A percentile compares a stretch with the other conserved stretches of the same genome.
phyloP scores from a whole-genome alignment of 2,888 invertebrate genomes.

The Heliothis peltigera region DNA sequence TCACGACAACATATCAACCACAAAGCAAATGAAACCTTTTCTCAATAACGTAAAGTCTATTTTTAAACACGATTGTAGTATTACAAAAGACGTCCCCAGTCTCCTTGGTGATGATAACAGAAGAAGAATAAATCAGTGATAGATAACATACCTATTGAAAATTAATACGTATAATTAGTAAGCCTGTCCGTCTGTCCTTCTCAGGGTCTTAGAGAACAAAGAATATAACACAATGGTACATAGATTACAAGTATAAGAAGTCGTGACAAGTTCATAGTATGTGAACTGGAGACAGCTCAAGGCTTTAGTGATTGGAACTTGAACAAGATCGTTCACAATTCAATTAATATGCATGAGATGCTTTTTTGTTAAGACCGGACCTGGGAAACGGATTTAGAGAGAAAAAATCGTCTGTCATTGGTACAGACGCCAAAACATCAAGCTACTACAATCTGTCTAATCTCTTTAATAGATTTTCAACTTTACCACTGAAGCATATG shows the following conservation, averaged over 20 bases:
- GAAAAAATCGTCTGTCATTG: not conserved
- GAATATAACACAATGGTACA: constrained; percentile 39
- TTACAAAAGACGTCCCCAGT: constrained; percentile 13
- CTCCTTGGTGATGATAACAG: constrained; percentile 25
- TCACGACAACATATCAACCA: not conserved
- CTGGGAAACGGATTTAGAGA: not conserved
- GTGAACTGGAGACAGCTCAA: constrained; percentile 25
- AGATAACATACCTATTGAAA: constrained; percentile 38
- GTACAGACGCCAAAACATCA: too few relatives aligned
- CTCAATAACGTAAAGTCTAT: not conserved
- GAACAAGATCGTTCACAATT: constrained; percentile 24
- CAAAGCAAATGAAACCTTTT: constrained; percentile 1
- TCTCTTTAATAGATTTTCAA: too few relatives aligned
- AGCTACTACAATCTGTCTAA: too few relatives aligned
- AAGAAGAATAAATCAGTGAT: constrained; percentile 24
- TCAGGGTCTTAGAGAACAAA: constrained; percentile 46
- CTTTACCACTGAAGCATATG: not conserved
- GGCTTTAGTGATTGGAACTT: constrained; percentile 37
- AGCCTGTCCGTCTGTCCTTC: constrained; percentile 27
- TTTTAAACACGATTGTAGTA: not conserved
- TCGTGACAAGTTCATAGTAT: constrained; percentile 52
- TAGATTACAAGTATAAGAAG: constrained; percentile 33
- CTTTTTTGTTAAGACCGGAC: constrained; percentile 15
- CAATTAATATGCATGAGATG: constrained; percentile 22
- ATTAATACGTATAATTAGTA: constrained; percentile 30